A percentile compares a stretch with the other conserved stretches of the same genome.
These are phyloP conservation scores for Megalurothrips usitatus DNA, from an alignment of 2,888 invertebrate species.

Conservation along the genomic window DNA sequence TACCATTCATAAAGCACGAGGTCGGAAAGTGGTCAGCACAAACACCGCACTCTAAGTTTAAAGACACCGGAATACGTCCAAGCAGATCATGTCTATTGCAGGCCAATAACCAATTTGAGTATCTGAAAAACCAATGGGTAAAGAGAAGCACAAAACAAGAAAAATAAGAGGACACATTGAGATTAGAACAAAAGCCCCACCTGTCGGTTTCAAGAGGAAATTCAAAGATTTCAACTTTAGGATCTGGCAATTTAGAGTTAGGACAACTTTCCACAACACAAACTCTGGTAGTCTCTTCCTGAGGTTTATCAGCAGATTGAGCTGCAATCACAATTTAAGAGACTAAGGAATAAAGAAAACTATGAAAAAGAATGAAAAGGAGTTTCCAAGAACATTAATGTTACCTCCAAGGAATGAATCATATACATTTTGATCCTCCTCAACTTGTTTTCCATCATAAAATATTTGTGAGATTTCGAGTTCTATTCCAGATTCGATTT, in stretches of 20 bases:
- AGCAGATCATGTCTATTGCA: neutral
- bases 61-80: neutral
- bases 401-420: constrained; percentile 8
- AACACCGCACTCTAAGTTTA: constrained; percentile 7
- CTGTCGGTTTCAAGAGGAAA: constrained; percentile 11
- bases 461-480: constrained; percentile 1
- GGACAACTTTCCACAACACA: neutral
- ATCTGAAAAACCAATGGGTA: neutral
- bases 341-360: neutral
- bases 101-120: neutral
- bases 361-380: neutral
- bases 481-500: neutral
- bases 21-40: constrained; percentile 11
- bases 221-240: neutral
- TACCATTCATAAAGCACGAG: neutral
- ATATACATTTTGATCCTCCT: neutral
- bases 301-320: neutral
- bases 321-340: neutral
- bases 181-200: neutral
- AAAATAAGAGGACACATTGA: neutral
- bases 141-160: neutral
- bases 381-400: neutral
- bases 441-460: neutral
- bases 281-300: neutral
- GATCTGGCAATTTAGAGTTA: neutral